Base-by-base conservation (phyloP, 1,140 invertebrate genomes). In the Drosophila pruinosa region DNA sequence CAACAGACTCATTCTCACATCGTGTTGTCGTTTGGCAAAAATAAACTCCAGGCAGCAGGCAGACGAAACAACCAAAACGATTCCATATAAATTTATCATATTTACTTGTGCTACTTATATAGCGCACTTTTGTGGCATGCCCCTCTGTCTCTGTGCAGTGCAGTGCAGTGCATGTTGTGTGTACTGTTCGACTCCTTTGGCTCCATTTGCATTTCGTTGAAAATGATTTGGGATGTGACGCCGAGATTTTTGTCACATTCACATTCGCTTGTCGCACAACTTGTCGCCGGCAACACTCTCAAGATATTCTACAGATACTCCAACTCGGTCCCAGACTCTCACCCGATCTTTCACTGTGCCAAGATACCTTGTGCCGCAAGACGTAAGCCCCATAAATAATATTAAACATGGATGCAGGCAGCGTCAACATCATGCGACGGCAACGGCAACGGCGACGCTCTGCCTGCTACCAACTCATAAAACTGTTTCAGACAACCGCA, bases 181-280 rank as follows among this genome's bases (percentile, higher is more conserved):
- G n/a, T n/a, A n/a, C n/a, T n/a, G n/a, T n/a, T n/a, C 50, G 31
- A 21, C 31, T 34, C 14, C 21, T 61, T 68, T 14, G n/a, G 21
- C 6, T 22, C 36, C 62, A 50, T 76, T 70, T 75, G 69, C 64
- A 79, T 89, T 83, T 88, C 78, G 72, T 71, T 74, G 50, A 77
- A 85, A 89, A 89, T 83, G 73, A 77, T 79, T 89, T 89, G 85
- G 76, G 76, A 89, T 74, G 85, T 79, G 83, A 78, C 85, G 76
- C 70, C 61, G 72, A 88, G 75, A 88, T 70, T 86, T 88, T 78
- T 86, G 78, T 88, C 74, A 86, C 73, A 72, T 64, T 81, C 69
- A 86, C 65, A 68, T 59, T 47, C 48, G 38, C 53, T 57, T 57
- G 38, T 80, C 50, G 43, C 77, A 76, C 73, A 81, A 76, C 68